Base-by-base conservation (phyloP, 92 coral and sea anemone species). In the Bergia puertoricense region DNA sequence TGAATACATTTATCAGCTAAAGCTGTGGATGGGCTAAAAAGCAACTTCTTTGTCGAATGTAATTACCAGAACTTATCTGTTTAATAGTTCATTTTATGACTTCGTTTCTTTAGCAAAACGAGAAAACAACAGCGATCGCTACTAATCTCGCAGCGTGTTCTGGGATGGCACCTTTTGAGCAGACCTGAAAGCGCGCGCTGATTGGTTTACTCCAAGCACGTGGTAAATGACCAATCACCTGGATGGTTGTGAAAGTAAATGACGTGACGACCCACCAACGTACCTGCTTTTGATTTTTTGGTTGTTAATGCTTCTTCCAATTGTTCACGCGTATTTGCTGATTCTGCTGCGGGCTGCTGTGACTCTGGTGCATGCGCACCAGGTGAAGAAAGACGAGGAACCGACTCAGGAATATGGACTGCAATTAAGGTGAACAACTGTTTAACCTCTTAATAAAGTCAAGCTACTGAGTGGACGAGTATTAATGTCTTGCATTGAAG, bases 391-490 rank as follows among this genome's bases (percentile, higher is more conserved):
- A 88, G 87, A 8, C 84, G 89, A 18, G 86, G 30, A n/a, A 51
- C 91, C 36, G 89, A 74, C 6, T 88, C 89, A 18, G 93, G 93
- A 46, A 88, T 88, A 20, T 88, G 89, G 8, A 91, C 93, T 91
- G 77, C 30, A 66, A 23, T 16, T 59, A 16, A 48, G 57, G 44
- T 30, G 44, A 75, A 39, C 20, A 2, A 75, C 23, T 13, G 44
- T 39, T 75, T 13, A 36, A 75, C 43, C 7, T 3, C 18, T 23
- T 10, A 11, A 3, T 13, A 74, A 42, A 57, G 11, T 6, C 9
- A 57, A 1, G 66, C 20, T 57, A 57, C 18, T 57, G 8, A 46
- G 51, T 46, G 66, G 2, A 14, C 66, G 20, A 57, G 66, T 3
- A 57, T 57, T 18, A 9, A 16, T 3, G 3, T 57, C 13, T 57